Evolutionary conservation across 2,888 invertebrate genomes (phyloP).

Genomic region (Noctua comes): DNA sequence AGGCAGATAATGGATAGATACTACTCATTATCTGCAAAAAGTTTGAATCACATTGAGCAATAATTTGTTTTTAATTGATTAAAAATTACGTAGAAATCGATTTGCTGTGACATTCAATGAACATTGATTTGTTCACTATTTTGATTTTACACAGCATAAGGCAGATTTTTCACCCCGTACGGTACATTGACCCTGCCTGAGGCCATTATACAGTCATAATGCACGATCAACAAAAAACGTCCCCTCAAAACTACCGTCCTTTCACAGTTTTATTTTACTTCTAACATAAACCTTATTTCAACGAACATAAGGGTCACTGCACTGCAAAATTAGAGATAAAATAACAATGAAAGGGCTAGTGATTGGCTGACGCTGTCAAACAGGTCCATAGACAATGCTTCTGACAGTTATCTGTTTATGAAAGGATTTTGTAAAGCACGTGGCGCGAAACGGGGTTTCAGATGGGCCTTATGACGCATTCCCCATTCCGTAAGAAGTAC

Average conservation of each 20-base stretch:
- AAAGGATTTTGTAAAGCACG: background rate
- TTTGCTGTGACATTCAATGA: slow-evolving; percentile 15
- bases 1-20: no score
- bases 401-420: slow-evolving; percentile 10
- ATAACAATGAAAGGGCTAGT: background rate
- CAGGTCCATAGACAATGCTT: slow-evolving; percentile 12
- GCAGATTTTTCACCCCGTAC: background rate
- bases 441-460: background rate
- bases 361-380: background rate
- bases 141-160: background rate
- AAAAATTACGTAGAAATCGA: slow-evolving; percentile 10
- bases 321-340: background rate
- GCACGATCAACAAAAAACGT: slow-evolving; percentile 3
- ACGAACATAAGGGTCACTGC: background rate
- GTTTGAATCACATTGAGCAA: slow-evolving; percentile 5
- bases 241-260: background rate
- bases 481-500: background rate
- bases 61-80: slow-evolving; percentile 28
- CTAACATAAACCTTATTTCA: background rate
- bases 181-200: background rate
- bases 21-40: background rate
- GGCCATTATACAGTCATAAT: background rate
- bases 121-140: background rate
- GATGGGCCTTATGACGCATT: slow-evolving; percentile 15
- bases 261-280: background rate